Conservation (phyloP, 37 sponge, comb jelly and placozoan species). For the Halisarca cf. caerulea region DNA sequence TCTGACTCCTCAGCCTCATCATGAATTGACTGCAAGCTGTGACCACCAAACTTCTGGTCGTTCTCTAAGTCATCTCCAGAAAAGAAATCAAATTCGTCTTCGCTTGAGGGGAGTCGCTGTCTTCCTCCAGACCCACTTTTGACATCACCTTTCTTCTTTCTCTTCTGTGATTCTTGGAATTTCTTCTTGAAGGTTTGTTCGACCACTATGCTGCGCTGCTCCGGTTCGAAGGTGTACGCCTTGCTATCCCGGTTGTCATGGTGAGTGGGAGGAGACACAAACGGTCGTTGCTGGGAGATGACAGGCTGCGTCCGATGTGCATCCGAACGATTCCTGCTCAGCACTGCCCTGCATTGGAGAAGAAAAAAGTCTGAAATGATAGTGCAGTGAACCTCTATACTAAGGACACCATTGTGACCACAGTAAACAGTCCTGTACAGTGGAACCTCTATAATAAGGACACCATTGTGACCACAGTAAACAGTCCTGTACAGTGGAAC, state of each 20-base stretch:
- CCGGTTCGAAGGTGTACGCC: neutral
- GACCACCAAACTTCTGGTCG: neutral
- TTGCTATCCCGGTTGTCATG: neutral
- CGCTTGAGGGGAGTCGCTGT: neutral
- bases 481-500: too few relatives aligned
- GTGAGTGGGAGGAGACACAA: neutral
- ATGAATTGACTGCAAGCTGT: neutral
- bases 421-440: too few relatives aligned
- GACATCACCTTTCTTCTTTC: neutral
- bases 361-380: too few relatives aligned
- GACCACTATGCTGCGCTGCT: neutral
- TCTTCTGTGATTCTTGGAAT: conserved; percentile 2
- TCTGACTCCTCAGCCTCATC: neutral
- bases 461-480: too few relatives aligned
- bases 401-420: too few relatives aligned
- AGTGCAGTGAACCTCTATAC: too few relatives aligned
- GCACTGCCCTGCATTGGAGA: too few relatives aligned
- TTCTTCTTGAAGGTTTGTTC: neutral
- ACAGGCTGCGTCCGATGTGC: neutral
- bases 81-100: neutral
- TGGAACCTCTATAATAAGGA: too few relatives aligned
- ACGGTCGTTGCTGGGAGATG: neutral
- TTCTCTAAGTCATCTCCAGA: neutral
- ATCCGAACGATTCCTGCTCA: too few relatives aligned
- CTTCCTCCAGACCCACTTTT: neutral